Evolutionary conservation across 1,140 invertebrate genomes (phyloP).

Genomic region (Tenebrio molitor): DNA sequence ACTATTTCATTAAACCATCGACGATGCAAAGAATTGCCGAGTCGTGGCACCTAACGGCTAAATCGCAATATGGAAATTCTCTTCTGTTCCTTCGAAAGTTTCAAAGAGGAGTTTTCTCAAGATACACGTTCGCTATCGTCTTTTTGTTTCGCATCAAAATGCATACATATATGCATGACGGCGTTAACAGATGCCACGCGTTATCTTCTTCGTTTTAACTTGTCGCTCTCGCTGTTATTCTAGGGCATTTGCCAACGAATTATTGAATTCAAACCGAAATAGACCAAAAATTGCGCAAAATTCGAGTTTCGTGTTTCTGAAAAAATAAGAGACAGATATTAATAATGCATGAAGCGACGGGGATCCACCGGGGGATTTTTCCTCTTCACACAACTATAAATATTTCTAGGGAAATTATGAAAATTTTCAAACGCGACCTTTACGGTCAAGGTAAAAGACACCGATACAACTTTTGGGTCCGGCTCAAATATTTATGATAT

Average conservation of each 20-base stretch:
- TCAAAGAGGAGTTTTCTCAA: conserved; percentile 31
- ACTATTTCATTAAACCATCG: conserved; percentile 15
- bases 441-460: no score
- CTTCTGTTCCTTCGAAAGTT: conserved; percentile 14
- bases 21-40: neutral
- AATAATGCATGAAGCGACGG: conserved; percentile 32
- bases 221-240: neutral
- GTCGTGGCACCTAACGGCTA: conserved; percentile 10
- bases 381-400: conserved; percentile 5
- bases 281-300: no score
- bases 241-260: no score
- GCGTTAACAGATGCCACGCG: conserved; percentile 28
- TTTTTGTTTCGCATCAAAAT: conserved; percentile 22
- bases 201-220: conserved; percentile 11
- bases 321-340: no score
- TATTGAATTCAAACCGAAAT: no score
- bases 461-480: no score
- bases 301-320: no score
- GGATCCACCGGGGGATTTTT: conserved; percentile 9
- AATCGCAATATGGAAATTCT: conserved; percentile 28
- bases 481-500: no score
- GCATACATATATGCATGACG: conserved; percentile 36
- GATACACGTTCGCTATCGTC: conserved; percentile 3
- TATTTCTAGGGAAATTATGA: conserved; percentile 23
- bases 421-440: conserved; percentile 11